Evolutionary conservation across 2,888 invertebrate genomes (phyloP), one percentile per base, ranked within the genome.

Genomic region (Crossocerus cetratus): DNA sequence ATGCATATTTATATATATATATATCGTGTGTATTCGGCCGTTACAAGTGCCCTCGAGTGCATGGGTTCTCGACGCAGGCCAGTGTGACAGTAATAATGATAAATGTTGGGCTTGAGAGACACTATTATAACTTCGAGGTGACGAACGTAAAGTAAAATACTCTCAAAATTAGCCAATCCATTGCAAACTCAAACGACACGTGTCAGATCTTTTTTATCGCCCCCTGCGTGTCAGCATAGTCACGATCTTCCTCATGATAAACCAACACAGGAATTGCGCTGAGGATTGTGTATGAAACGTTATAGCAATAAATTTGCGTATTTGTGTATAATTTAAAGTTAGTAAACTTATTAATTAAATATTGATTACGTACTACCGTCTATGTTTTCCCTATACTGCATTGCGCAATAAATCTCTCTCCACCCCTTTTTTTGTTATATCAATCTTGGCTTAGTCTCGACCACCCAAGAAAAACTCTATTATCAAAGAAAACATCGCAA

Each of bases 221-320:
- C 64, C 43, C 74, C 69, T 78, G 71, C 74, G 75, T 78, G 72
- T 83, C 75, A 77, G 72, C 64, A 80, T 74, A 80, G 83, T 78
- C 78, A 80, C 77, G 78, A 81, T 82, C 80, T 82, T 82, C 73
- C 78, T 82, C 72, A 66, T 65, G 23, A 76, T 79, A 73, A 32
- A 32, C 32, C 81, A 77, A 74, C 78, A 78, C 78, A 81, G 85
- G 83, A 85, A 85, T 85, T 82, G 81, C 81, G 82, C 81, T 78
- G 80, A 83, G 81, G 81, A 83, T 81, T 83, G 79, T 84, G 82
- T 80, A 84, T 82, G 83, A 84, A 85, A 83, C 78, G 84, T 85
- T 85, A 86, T 84, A 86, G 85, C 86, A 86, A 86, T 86, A 86
- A 84, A 85, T 84, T 83, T 85, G 84, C 85, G 86, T 84, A 85